Base-by-base conservation (phyloP, 2,797 vertebrate species). In the Lacerta agilis region DNA sequence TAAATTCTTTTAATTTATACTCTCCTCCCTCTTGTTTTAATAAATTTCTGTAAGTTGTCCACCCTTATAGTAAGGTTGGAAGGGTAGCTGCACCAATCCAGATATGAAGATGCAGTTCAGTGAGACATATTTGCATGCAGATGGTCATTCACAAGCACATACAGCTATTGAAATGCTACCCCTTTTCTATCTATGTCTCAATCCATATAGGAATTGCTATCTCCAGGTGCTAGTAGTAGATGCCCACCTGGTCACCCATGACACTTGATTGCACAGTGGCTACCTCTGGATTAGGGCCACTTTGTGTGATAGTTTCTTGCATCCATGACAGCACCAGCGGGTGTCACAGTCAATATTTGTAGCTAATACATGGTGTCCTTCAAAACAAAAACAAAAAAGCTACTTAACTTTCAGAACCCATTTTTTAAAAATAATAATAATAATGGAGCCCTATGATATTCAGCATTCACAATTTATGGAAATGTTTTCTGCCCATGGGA, bases 401-500 rank as follows among this genome's bases (percentile, higher is more conserved):
- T 78, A 58, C 23, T 38, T 10, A 45, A 67, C n/a, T 45, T 67
- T 23, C 41, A 86, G 41, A 33, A 27, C 23, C 45, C n/a, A 49
- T 18, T 27, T 25, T 25, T 10, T 77, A 49, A 49, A 3, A 49
- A 66, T n/a, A n/a, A n/a, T n/a, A n/a, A n/a, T n/a, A 66, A n/a
- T 10, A 5, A 38, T 85, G 25, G 76, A 23, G 25, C 58, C 25
- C 23, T 36, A 45, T 86, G 75, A 79, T 38, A n/a, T 18, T 55
- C n/a, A 33, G 1, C 41, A 25, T 90, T 83, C 25, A 3, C 15
- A 79, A 0, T 45, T 83, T 27, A 87, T 89, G 9, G 79, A 79
- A 17, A 83, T 91, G 86, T 77, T 41, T 43, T 86, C 17, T 88
- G 4, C n/a, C 79, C 4, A 86, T 87, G n/a, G 29, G 23, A 43